Percentiles rank a stretch among this genome's conserved stretches.
Conservation (phyloP, 2,888 invertebrate species). For the Trissoscelio sp. region DNA sequence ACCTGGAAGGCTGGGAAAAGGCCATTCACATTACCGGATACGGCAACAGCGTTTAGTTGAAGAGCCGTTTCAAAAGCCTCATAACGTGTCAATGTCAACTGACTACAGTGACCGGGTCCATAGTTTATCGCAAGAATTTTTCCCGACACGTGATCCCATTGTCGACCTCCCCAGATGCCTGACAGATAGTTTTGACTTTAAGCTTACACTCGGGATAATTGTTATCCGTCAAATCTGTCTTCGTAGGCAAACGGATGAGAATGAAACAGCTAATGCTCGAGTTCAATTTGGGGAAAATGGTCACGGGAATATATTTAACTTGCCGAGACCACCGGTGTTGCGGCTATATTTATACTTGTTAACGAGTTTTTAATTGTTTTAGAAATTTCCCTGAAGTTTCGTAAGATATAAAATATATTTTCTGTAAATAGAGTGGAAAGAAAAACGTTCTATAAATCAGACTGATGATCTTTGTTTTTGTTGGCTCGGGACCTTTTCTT, state of each 20-base stretch:
- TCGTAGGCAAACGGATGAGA: slow-evolving; percentile 26
- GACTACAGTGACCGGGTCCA: slow-evolving; percentile 64
- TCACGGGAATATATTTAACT: slow-evolving; percentile 36
- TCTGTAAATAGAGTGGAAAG: too few relatives aligned
- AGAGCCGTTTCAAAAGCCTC: slow-evolving; percentile 51
- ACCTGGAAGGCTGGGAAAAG: slow-evolving; percentile 46
- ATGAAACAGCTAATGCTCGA: slow-evolving; percentile 29
- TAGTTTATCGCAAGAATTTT: slow-evolving; percentile 79
- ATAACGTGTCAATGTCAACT: slow-evolving; percentile 61
- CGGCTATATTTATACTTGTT: slow-evolving; percentile 8
- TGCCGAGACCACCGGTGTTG: slow-evolving; percentile 31
- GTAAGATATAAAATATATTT: too few relatives aligned
- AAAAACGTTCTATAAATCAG: too few relatives aligned
- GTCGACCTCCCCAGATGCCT: slow-evolving; percentile 51
- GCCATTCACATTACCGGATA: slow-evolving; percentile 63
- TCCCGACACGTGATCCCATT: slow-evolving; percentile 77
- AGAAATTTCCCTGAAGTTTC: too few relatives aligned
- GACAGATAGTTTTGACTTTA: slow-evolving; percentile 67
- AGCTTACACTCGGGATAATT: slow-evolving; percentile 58
- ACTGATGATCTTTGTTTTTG: too few relatives aligned
- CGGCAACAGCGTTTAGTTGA: slow-evolving; percentile 59
- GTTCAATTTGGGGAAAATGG: slow-evolving; percentile 26
- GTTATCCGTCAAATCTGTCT: slow-evolving; percentile 58
- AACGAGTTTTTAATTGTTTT: slow-evolving; percentile 29
- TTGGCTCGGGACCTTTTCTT: too few relatives aligned